Conservation (phyloP, 2,113 vertebrate genomes). For the Ammodytes dubius region DNA sequence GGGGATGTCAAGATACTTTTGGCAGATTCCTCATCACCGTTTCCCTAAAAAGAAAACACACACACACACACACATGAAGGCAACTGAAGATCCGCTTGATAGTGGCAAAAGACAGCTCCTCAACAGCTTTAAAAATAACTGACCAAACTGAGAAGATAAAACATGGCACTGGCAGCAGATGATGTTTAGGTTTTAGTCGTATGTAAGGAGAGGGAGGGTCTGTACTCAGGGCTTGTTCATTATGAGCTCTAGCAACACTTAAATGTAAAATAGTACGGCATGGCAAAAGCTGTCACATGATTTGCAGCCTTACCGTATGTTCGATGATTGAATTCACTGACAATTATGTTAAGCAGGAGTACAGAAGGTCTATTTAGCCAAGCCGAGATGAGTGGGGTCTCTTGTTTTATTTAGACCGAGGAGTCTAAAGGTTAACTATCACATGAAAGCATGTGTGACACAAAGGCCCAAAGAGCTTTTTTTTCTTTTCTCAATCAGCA, state of each 20-base stretch:
- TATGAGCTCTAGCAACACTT: slow-evolving; percentile 2
- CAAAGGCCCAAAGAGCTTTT: not conserved
- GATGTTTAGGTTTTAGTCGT: slow-evolving; percentile 3
- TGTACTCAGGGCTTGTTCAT: not conserved
- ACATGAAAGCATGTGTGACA: slow-evolving; percentile 3
- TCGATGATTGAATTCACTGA: slow-evolving; percentile 18
- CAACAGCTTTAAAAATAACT: slow-evolving; percentile 15
- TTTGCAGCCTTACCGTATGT: not conserved
- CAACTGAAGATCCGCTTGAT: slow-evolving; percentile 15
- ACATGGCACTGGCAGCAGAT: not conserved
- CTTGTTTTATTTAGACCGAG: slow-evolving; percentile 3
- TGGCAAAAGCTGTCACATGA: slow-evolving; percentile 26
- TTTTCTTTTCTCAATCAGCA: slow-evolving; percentile 1
- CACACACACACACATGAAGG: slow-evolving; percentile 16
- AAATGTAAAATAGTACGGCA: slow-evolving; percentile 11
- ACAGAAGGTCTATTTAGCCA: slow-evolving; percentile 12
- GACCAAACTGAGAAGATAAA: not conserved
- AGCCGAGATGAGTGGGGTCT: not conserved
- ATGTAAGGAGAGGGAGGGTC: not conserved
- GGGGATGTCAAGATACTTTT: slow-evolving; percentile 89
- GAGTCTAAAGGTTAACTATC: not conserved
- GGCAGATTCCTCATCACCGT: slow-evolving; percentile 86
- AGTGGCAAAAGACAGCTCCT: not conserved
- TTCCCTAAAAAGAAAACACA: slow-evolving; percentile 73
- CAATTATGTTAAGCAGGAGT: slow-evolving; percentile 23